Conservation (phyloP, 2,888 invertebrate genomes). For the Sipunculus nudus region DNA sequence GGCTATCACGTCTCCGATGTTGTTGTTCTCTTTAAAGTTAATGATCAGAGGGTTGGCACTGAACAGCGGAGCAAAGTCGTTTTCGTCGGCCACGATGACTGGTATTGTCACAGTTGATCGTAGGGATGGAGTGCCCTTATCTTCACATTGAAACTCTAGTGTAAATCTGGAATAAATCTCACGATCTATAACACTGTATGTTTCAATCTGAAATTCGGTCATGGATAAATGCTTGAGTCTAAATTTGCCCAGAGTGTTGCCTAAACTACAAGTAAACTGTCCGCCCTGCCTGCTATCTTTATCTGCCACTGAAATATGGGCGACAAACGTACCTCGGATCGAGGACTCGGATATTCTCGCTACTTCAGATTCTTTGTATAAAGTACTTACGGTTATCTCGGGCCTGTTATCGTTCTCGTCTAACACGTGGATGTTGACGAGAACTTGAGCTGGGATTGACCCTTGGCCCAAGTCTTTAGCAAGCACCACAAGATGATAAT, state of each 20-base stretch:
- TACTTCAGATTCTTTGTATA: slow-evolving; percentile 35
- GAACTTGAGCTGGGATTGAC: slow-evolving; percentile 41
- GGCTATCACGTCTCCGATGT: slow-evolving; percentile 72
- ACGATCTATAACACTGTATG: slow-evolving; percentile 67
- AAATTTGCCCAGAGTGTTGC: slow-evolving; percentile 40
- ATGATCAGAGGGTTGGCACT: slow-evolving; percentile 56
- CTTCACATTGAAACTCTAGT: slow-evolving; percentile 69
- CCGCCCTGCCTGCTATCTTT: slow-evolving; percentile 86
- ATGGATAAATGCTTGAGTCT: slow-evolving; percentile 46
- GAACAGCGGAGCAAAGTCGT: slow-evolving; percentile 92
- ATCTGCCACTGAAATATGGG: slow-evolving; percentile 86
- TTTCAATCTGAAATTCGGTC: slow-evolving; percentile 56
- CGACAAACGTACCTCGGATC: slow-evolving; percentile 74
- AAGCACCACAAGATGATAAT: slow-evolving; percentile 28
- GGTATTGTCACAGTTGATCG: slow-evolving; percentile 45
- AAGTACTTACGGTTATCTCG: slow-evolving; percentile 44
- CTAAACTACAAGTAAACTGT: slow-evolving; percentile 71
- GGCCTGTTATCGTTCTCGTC: slow-evolving; percentile 55
- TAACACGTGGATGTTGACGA: slow-evolving; percentile 46
- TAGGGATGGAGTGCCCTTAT: slow-evolving; percentile 89
- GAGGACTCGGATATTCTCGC: slow-evolving; percentile 82
- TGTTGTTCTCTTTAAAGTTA: slow-evolving; percentile 45
- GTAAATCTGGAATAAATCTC: slow-evolving; percentile 48
- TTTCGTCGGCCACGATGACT: slow-evolving; percentile 79
- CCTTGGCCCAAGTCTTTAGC: slow-evolving; percentile 44